Base-by-base conservation (phyloP, 2,797 vertebrate genomes). In the Lagorchestes hirsutus region DNA sequence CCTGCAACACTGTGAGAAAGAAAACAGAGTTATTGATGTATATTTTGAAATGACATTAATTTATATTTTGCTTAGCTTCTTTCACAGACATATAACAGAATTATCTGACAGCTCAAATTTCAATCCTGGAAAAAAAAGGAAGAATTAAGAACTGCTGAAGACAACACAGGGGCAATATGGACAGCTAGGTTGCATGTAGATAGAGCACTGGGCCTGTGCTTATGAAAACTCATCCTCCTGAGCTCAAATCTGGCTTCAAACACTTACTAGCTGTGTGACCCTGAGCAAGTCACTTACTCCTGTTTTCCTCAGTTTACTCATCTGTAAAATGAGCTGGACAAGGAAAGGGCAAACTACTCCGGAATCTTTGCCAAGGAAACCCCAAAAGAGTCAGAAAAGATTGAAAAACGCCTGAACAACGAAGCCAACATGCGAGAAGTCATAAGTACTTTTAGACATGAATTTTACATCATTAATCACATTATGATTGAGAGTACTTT, bases 1-100 rank as follows among this genome's bases (percentile, higher is more conserved):
- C 99, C 99, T 95, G 99, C 99, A 98, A 99, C 99, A 1, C 99
- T 99, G 98, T 94, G 94, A 98, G 93, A 94, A 92, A 50, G 94
- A 54, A 97, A 96, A 56, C 34, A 96, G 91, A 93, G 91, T 98
- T 98, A 98, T 0, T 91, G 31, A 92, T 0, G 28, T 87, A 57
- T 24, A 62, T 62, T 74, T 31, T 56, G 96, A 95, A 87, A 93
- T 91, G 12, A 0, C 5, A 29, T 0, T 0, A 0, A 27, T 27
- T 97, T 31, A 4, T 92, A 91, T 95, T 87, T 5, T 96, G 27
- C 0, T 0, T 0, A 94, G 50, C 28, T 94, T 55, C 62, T 97
- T 90, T 95, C 50, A 82, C 16, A 94, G 18, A 22, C 56, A 58
- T 11, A 27, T 46, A 5, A n/a, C 34, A 67, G 34, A 18, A 67